Evolutionary conservation across 1,140 invertebrate species (phyloP).

Genomic region (Leucophenga varia): DNA sequence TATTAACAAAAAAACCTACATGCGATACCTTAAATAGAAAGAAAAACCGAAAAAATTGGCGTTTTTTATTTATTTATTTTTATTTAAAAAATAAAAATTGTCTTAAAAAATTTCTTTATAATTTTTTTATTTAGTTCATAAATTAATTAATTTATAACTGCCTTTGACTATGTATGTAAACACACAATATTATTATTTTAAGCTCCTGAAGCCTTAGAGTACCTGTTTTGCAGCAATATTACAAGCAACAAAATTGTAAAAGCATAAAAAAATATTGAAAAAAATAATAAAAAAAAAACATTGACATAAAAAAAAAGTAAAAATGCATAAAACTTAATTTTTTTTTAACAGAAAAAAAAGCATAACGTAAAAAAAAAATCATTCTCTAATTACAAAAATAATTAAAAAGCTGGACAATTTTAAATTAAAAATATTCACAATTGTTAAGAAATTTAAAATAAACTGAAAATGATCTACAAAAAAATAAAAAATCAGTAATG

Average conservation of each 20-base stretch:
- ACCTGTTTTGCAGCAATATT: conserved; percentile 39
- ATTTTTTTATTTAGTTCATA: too few species aligned
- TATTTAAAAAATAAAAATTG: too few species aligned
- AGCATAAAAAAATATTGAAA: background rate
- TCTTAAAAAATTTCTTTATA: conserved; percentile 1
- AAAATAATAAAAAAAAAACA: conserved; percentile 9
- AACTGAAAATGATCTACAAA: conserved; percentile 1
- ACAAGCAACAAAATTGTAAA: too few species aligned
- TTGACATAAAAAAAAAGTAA: conserved; percentile 1
- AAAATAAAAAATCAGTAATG: conserved; percentile 6
- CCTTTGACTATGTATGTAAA: too few species aligned
- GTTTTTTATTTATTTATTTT: background rate
- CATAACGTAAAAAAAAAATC: background rate
- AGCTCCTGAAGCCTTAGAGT: conserved; percentile 35
- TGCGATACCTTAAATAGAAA: conserved; percentile 39
- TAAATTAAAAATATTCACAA: too few species aligned
- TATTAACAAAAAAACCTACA: conserved; percentile 48
- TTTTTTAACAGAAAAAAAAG: conserved; percentile 3
- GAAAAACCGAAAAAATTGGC: background rate
- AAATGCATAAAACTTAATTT: conserved; percentile 11
- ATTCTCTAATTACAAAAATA: conserved; percentile 7
- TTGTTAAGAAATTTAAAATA: too few species aligned
- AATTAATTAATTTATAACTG: too few species aligned
- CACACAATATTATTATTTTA: background rate
- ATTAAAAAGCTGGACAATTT: conserved; percentile 2